A percentile compares a stretch with the other conserved stretches of the same genome.
phyloP scores from a whole-genome alignment of 2,113 vertebrate genomes.

The Stegostoma tigrinum region DNA sequence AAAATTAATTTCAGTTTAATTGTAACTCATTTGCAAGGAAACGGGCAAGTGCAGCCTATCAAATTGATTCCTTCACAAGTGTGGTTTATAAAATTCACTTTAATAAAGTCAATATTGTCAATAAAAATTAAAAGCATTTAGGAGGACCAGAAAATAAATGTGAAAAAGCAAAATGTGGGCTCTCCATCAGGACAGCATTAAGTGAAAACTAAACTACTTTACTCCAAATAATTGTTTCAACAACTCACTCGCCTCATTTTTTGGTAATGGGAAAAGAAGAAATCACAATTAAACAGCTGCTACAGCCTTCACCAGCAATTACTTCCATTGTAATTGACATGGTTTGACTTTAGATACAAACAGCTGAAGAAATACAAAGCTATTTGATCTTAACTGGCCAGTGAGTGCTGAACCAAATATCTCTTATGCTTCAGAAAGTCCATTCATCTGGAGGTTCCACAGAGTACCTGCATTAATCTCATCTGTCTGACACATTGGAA shows the following conservation, averaged over 20 bases:
- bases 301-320: neutral
- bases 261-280: neutral
- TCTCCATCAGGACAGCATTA: neutral
- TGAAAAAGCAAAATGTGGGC: neutral
- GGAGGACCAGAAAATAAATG: constrained; percentile 15
- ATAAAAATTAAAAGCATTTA: constrained; percentile 22
- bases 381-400: neutral
- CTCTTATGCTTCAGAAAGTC: neutral
- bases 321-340: neutral
- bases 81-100: constrained; percentile 7
- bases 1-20: constrained; percentile 24
- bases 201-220: neutral
- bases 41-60: neutral
- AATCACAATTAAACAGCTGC: neutral
- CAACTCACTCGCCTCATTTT: neutral
- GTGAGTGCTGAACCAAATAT: no score
- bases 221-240: neutral
- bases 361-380: neutral
- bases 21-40: constrained; percentile 6
- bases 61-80: constrained; percentile 18
- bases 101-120: constrained; percentile 16
- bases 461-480: neutral
- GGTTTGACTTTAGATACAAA: neutral
- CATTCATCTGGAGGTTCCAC: neutral
- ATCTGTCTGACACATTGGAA: neutral